A percentile compares a stretch with the other conserved stretches of the same genome.
Conservation (phyloP, 2,797 vertebrate species). For the Phataginus tetradactyla region DNA sequence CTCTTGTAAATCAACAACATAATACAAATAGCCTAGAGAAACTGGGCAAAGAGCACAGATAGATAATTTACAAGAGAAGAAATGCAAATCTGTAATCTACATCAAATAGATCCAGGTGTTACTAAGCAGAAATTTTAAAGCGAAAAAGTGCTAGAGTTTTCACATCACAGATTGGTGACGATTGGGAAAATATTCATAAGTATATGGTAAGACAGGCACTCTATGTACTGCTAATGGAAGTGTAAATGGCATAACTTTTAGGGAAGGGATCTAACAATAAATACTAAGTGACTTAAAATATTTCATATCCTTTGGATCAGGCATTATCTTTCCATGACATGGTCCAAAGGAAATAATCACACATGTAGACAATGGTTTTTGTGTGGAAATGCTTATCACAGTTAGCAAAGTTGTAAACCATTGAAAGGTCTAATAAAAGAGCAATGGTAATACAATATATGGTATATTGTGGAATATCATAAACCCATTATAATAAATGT, state of each 20-base stretch:
- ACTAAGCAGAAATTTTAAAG: neutral
- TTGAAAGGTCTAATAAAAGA: conserved; percentile 18
- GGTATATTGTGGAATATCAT: neutral
- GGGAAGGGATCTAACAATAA: neutral
- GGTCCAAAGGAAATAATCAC: conserved; percentile 27
- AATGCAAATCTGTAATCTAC: neutral
- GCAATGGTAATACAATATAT: neutral
- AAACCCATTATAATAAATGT: neutral
- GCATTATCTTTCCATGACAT: neutral
- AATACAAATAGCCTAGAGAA: neutral
- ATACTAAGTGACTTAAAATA: conserved; percentile 12
- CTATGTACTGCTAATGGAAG: neutral
- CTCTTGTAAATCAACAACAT: neutral
- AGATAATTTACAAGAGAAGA: neutral
- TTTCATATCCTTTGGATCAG: neutral
- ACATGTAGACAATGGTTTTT: neutral
- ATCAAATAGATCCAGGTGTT: neutral
- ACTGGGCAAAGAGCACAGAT: neutral
- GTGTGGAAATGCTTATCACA: neutral
- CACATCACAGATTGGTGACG: neutral
- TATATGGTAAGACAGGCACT: neutral
- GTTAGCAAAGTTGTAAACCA: neutral
- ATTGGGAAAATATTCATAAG: neutral
- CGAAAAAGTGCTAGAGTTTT: neutral
- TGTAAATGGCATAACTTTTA: neutral